These are phyloP conservation scores for Gambusia affinis DNA, from an alignment of 2,113 vertebrate species.

Conservation along the genomic window DNA sequence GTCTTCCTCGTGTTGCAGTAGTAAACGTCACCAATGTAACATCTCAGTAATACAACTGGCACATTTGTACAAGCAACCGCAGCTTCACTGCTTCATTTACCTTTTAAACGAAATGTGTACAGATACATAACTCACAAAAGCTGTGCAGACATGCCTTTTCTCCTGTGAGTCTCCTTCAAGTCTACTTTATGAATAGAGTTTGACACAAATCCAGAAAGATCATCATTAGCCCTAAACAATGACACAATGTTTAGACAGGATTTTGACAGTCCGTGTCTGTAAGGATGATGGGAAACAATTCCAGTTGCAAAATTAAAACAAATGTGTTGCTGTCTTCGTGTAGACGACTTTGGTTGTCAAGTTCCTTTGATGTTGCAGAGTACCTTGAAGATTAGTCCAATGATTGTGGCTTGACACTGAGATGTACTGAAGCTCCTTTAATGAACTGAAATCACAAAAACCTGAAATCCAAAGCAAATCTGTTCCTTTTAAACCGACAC, in stretches of 20 bases:
- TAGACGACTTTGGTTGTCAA: conserved; percentile 1
- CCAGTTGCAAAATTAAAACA: conserved; percentile 19
- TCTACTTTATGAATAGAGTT: conserved; percentile 36
- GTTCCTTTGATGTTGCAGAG: conserved; percentile 4
- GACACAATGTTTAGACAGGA: conserved; percentile 45
- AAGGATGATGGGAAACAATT: conserved; percentile 36
- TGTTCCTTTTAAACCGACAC: background rate
- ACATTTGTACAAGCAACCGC: background rate
- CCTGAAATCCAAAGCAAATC: background rate
- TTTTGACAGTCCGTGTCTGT: conserved; percentile 47
- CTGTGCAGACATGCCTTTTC: background rate
- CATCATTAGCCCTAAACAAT: conserved; percentile 49
- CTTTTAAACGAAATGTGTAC: conserved; percentile 6
- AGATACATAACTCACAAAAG: background rate
- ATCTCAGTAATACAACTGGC: background rate
- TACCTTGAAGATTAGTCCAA: background rate
- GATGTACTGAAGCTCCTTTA: background rate
- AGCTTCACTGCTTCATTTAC: conserved; percentile 7
- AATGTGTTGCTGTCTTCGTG: conserved; percentile 10
- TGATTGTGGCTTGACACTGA: background rate
- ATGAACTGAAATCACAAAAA: conserved; percentile 1
- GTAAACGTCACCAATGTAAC: background rate
- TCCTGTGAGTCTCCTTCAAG: conserved; percentile 29
- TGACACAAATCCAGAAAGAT: conserved; percentile 60
- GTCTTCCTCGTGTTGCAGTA: too few relatives aligned